A percentile compares a stretch with the other conserved stretches of the same genome.
These are phyloP conservation scores for Brachymystax lenok DNA, from an alignment of 2,797 vertebrate species.

Conservation along the genomic window DNA sequence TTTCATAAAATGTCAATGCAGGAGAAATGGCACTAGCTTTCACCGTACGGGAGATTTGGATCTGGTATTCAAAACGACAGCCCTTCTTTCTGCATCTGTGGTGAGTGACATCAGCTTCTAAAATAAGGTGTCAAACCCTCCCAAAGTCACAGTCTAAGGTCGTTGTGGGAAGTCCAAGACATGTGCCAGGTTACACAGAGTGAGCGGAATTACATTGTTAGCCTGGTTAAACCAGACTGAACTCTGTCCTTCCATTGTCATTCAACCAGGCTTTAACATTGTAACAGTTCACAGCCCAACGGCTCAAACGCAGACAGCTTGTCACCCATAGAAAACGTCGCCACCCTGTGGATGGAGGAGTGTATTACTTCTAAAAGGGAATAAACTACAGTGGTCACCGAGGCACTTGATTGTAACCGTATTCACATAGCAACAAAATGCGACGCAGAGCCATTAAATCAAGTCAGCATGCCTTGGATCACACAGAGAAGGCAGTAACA, in stretches of 20 bases:
- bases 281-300: slow-evolving; percentile 50
- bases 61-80: slow-evolving; percentile 42
- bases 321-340: slow-evolving; percentile 54
- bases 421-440: slow-evolving; percentile 51
- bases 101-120: slow-evolving; percentile 51
- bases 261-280: not conserved
- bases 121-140: slow-evolving; percentile 65
- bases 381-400: slow-evolving; percentile 20
- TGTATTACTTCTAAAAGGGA: slow-evolving; percentile 40
- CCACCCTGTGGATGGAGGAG: slow-evolving; percentile 67
- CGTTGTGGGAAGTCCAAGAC: slow-evolving; percentile 63
- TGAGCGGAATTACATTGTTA: slow-evolving; percentile 41
- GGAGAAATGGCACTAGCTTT: slow-evolving; percentile 64
- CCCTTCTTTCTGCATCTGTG: slow-evolving; percentile 44
- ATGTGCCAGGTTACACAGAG: slow-evolving; percentile 49
- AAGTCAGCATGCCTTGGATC: slow-evolving; percentile 60
- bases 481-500: slow-evolving; percentile 64
- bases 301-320: slow-evolving; percentile 41
- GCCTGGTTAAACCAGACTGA: slow-evolving; percentile 7
- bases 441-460: slow-evolving; percentile 61
- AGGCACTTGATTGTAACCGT: slow-evolving; percentile 80
- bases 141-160: slow-evolving; percentile 79
- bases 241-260: too few species aligned
- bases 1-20: slow-evolving; percentile 51
- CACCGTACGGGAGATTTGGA: slow-evolving; percentile 38